Evolutionary conservation across 2,113 vertebrate species (phyloP), one percentile per base, ranked within the genome.

Genomic region (Trematomus loennbergii): DNA sequence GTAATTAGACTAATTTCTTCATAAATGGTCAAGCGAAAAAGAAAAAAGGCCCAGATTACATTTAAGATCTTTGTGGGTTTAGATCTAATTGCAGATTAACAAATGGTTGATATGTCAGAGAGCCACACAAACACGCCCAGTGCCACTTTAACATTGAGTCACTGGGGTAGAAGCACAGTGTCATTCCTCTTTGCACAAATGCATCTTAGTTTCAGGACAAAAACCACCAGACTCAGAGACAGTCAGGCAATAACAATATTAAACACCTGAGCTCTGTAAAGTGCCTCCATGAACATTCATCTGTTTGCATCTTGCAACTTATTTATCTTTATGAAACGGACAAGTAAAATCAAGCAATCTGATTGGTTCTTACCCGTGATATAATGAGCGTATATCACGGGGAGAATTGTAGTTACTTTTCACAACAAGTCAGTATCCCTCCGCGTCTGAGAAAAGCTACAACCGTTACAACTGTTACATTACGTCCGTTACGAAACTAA

Each of bases 1-100:
- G 12, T 84, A 91, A 93, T 95, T 92, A 91, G 83, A 75, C 83
- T 88, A 75, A 91, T 94, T 92, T 80, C 67, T 84, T 82, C 80
- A 81, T 82, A 88, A 82, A 84, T 52, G 75, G 83, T 82, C 68
- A 83, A 86, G 53, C 25, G 48, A 81, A 48, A 78, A 43, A 75
- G 55, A 72, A 54, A 81, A 79, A 76, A 66, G 60, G 45, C 9
- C 72, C 52, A 53, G 76, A 82, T 66, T 68, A 75, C 72, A 62
- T 81, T 79, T 83, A 72, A 49, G 58, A 84, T 75, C 54, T 86
- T 83, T 68, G 50, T 71, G 81, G 82, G 60, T 90, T 85, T 58
- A 82, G 69, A 83, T 82, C 45, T 64, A 77, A 86, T 84, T 78
- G 63, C 57, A 75, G 73, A 91, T 89, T 82, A 81, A n/a, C 46